Evolutionary conservation across 2,113 vertebrate species (phyloP).

Genomic region (Eudyptes chrysolophus): DNA sequence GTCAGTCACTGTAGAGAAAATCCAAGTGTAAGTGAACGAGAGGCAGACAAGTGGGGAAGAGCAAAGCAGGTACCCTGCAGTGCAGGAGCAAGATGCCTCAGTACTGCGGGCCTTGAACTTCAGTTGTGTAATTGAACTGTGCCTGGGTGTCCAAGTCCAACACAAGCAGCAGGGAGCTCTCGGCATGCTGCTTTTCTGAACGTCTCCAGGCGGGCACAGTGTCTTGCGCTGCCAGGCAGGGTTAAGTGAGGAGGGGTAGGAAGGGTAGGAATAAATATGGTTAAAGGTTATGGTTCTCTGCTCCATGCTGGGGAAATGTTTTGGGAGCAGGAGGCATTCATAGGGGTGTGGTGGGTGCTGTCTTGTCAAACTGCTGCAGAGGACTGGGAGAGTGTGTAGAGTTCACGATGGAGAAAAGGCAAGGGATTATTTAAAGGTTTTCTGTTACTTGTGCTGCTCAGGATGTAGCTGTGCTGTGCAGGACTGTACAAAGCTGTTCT

Average conservation of each 20-base stretch:
- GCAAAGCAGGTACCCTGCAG: neutral
- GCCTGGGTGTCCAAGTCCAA: neutral
- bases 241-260: neutral
- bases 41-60: neutral
- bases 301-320: neutral
- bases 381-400: fast-evolving
- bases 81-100: neutral
- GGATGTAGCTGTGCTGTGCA: neutral
- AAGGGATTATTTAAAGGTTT: neutral
- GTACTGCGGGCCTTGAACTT: neutral
- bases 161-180: neutral
- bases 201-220: fast-evolving
- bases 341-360: neutral
- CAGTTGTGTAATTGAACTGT: too few species aligned
- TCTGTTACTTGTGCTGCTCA: neutral
- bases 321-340: neutral
- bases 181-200: neutral
- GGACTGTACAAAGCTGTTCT: neutral
- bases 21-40: neutral
- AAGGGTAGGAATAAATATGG: neutral
- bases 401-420: neutral
- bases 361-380: neutral
- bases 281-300: neutral
- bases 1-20: neutral
- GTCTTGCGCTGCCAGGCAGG: neutral